These are phyloP conservation scores for Cydia amplana DNA, from an alignment of 1,140 invertebrate genomes.

Conservation along the genomic window DNA sequence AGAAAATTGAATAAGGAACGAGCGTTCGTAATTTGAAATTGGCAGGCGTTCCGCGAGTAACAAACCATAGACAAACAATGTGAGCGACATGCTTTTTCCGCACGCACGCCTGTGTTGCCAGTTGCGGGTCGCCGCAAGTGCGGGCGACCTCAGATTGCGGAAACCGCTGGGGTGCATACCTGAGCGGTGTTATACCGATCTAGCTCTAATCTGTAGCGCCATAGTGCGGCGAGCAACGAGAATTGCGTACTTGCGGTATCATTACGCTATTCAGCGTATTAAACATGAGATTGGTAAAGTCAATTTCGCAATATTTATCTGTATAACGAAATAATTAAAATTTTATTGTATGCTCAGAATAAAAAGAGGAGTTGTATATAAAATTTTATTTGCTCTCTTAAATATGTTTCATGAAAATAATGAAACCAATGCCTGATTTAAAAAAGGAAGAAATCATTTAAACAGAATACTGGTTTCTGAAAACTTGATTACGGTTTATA, in stretches of 20 bases:
- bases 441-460: neutral
- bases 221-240: neutral
- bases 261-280: conserved; percentile 6
- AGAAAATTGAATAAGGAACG: conserved; percentile 24
- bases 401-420: neutral
- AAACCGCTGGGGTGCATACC: conserved; percentile 14
- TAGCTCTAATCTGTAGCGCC: conserved; percentile 10
- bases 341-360: too few species aligned
- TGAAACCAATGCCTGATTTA: neutral
- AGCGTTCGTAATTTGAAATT: conserved; percentile 12
- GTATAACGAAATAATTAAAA: neutral
- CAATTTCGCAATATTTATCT: neutral
- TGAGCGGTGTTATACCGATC: neutral
- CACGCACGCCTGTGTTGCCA: conserved; percentile 5
- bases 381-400: neutral
- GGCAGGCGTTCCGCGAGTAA: conserved; percentile 12
- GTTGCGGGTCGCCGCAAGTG: neutral
- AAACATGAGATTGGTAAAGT: neutral
- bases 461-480: neutral
- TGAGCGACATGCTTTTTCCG: conserved; percentile 26
- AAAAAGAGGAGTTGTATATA: neutral
- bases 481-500: neutral
- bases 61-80: conserved; percentile 26
- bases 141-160: conserved; percentile 19
- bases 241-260: neutral